Base-by-base conservation (phyloP, 2,797 vertebrate genomes). In the Siniperca scherzeri region DNA sequence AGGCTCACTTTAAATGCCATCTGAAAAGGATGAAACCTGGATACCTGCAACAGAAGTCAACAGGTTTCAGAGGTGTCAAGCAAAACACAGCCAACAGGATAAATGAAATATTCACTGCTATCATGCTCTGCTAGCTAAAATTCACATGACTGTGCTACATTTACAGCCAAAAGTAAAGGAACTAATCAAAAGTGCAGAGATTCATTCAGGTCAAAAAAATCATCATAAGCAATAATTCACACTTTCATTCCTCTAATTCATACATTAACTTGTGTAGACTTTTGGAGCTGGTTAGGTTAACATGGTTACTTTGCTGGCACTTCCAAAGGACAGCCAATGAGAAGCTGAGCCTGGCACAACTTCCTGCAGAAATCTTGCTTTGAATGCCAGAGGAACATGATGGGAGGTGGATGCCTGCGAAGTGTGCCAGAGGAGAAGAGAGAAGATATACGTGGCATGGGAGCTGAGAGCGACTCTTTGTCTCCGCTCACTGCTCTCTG, bases 371-470 rank as follows among this genome's bases (percentile, higher is more conserved):
- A 86, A 80, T 86, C 64, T 87, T 48, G 38, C 69, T 84, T 79
- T 56, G 80, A 80, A 68, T 83, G 85, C 88, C 81, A 88, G 84
- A 68, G 81, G 72, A 90, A 77, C 88, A 85, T 84, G 88, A 90
- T 80, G 87, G 85, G 88, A 89, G 84, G 84, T 73, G 77, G 85
- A 84, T 42, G 80, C 78, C 77, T 82, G 82, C 57, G 2, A 79
- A 84, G 71, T 70, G 73, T 79, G 85, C 87, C 89, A 88, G 82
- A 84, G 74, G 81, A 76, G 74, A 67, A 77, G 78, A 73, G 52
- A 82, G 80, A 80, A 61, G 75, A 79, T 60, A 65, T 89, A 87
- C 86, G 81, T 89, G 87, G 85, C 84, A 80, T 33, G 60, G 27
- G 57, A 81, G 87, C 70, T 65, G 78, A 88, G 69, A 84, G 48